Percentiles rank a stretch among this genome's conserved stretches.
Conservation (phyloP, 2,888 invertebrate species). For the Crematogaster levior region DNA sequence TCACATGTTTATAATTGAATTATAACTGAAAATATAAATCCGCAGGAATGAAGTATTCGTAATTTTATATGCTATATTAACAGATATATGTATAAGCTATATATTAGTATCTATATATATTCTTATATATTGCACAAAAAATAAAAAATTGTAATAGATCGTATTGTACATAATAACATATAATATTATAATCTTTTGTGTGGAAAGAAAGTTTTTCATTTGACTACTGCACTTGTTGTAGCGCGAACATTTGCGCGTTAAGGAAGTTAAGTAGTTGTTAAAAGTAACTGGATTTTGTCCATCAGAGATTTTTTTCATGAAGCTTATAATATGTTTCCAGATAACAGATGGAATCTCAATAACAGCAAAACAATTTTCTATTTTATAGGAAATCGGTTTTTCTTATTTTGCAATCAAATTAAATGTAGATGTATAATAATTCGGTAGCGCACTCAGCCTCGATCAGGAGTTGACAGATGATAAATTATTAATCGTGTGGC, state of each 20-base stretch:
- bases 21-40: slow-evolving; percentile 15
- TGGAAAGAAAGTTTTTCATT: neutral
- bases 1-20: neutral
- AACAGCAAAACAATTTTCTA: neutral
- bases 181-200: neutral
- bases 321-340: slow-evolving; percentile 5
- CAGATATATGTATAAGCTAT: neutral
- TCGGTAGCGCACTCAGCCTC: slow-evolving; percentile 35
- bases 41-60: neutral
- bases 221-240: neutral
- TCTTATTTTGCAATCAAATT: slow-evolving; percentile 27
- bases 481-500: slow-evolving; percentile 73
- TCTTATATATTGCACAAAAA: slow-evolving; percentile 4
- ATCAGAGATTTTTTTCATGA: neutral
- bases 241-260: neutral
- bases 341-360: neutral
- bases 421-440: slow-evolving; percentile 39
- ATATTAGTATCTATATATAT: neutral
- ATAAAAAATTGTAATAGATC: neutral
- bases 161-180: neutral
- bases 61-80: neutral
- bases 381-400: slow-evolving; percentile 4
- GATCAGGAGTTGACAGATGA: slow-evolving; percentile 61
- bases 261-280: slow-evolving; percentile 1
- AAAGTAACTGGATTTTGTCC: neutral